Conservation (phyloP, 2,113 vertebrate genomes). For the Amphilophus citrinellus region DNA sequence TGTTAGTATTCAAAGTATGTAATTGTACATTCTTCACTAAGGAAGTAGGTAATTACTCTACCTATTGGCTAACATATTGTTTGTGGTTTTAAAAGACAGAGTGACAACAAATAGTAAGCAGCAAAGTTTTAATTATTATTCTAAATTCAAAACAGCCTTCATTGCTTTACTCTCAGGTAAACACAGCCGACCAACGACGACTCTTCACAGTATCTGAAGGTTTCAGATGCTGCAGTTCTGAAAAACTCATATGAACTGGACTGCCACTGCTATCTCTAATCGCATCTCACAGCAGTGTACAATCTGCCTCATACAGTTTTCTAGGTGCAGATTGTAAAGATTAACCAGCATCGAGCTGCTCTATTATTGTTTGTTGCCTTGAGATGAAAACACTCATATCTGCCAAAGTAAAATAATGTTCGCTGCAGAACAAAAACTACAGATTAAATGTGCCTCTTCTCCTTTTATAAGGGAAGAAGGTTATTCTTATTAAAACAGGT, state of each 20-base stretch:
- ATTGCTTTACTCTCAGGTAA: neutral
- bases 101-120: slow-evolving; percentile 51
- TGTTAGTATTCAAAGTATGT: slow-evolving; percentile 66
- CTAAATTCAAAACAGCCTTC: slow-evolving; percentile 37
- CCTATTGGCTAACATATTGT: slow-evolving; percentile 57
- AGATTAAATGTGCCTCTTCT: neutral
- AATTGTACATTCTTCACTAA: slow-evolving; percentile 61
- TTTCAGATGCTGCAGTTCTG: neutral
- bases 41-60: slow-evolving; percentile 73
- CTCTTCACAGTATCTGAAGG: neutral
- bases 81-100: slow-evolving; percentile 50
- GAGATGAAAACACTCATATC: slow-evolving; percentile 27
- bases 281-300: slow-evolving; percentile 22
- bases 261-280: neutral
- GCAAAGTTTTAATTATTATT: slow-evolving; percentile 49
- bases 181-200: neutral
- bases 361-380: slow-evolving; percentile 15
- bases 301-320: slow-evolving; percentile 26
- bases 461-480: neutral
- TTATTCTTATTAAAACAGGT: neutral
- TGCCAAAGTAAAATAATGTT: neutral
- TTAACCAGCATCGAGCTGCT: slow-evolving; percentile 20
- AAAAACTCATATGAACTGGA: neutral
- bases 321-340: neutral
- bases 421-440: neutral